Conservation (phyloP, 2,113 vertebrate genomes). For the Passerina amoena region DNA sequence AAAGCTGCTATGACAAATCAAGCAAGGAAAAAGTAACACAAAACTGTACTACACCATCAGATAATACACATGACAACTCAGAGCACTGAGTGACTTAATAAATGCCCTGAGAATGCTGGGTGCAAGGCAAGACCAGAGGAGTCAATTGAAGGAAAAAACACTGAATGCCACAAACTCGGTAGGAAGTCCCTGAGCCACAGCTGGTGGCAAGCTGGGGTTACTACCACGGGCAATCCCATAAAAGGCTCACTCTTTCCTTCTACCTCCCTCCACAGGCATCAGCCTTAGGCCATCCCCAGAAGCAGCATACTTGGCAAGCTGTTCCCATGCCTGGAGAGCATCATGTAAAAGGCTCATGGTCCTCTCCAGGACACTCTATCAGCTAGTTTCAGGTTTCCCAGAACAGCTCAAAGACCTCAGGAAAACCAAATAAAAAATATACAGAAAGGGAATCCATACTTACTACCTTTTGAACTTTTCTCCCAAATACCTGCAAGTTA, state of each 20-base stretch:
- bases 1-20: neutral
- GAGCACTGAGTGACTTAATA: neutral
- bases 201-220: neutral
- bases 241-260: neutral
- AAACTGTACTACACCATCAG: neutral
- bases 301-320: neutral
- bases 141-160: neutral
- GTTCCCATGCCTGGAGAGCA: neutral
- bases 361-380: accelerated
- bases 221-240: neutral
- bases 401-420: neutral
- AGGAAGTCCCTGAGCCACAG: neutral
- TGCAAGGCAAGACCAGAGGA: neutral
- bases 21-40: neutral
- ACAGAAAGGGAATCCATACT: neutral
- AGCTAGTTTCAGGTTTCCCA: neutral
- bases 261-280: neutral
- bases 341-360: neutral
- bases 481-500: neutral
- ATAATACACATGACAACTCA: neutral
- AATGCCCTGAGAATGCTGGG: neutral
- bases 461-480: neutral
- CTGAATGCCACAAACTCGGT: neutral
- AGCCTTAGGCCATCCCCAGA: neutral
- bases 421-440: neutral